Evolutionary conservation across 2,888 invertebrate species (phyloP).

Genomic region (Blera fallax): DNA sequence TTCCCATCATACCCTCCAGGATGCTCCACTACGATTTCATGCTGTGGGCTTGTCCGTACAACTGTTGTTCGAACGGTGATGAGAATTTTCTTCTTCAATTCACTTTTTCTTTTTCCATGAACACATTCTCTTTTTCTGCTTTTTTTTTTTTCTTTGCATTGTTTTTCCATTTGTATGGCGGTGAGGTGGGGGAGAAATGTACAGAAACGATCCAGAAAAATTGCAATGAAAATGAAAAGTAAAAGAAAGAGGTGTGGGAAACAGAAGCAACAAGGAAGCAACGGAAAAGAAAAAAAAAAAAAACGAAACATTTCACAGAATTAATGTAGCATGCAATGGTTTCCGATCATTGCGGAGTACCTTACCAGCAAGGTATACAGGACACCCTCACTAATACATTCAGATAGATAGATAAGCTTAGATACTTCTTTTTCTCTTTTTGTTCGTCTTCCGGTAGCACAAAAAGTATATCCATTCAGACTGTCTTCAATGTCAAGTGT

Average conservation of each 20-base stretch:
- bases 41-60: slow-evolving; percentile 30
- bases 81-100: slow-evolving; percentile 62
- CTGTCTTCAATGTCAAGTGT: slow-evolving; percentile 51
- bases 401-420: slow-evolving; percentile 36
- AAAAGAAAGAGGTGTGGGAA: neutral
- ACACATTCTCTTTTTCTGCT: neutral
- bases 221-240: slow-evolving; percentile 12
- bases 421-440: neutral
- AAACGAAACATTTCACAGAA: slow-evolving; percentile 34
- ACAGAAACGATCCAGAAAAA: slow-evolving; percentile 21
- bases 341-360: slow-evolving; percentile 54
- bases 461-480: neutral
- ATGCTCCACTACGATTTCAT: slow-evolving; percentile 56
- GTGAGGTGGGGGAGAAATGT: neutral
- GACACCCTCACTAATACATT: neutral
- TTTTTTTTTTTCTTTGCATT: neutral
- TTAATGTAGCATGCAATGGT: slow-evolving; percentile 64
- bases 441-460: neutral
- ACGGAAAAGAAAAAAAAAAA: neutral
- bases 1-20: slow-evolving; percentile 63
- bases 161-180: neutral
- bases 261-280: slow-evolving; percentile 16
- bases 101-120: slow-evolving; percentile 16
- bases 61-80: slow-evolving; percentile 42
- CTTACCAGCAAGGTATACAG: neutral